Evolutionary conservation across 2,113 vertebrate species (phyloP).

Genomic region (Aramus guarauna): DNA sequence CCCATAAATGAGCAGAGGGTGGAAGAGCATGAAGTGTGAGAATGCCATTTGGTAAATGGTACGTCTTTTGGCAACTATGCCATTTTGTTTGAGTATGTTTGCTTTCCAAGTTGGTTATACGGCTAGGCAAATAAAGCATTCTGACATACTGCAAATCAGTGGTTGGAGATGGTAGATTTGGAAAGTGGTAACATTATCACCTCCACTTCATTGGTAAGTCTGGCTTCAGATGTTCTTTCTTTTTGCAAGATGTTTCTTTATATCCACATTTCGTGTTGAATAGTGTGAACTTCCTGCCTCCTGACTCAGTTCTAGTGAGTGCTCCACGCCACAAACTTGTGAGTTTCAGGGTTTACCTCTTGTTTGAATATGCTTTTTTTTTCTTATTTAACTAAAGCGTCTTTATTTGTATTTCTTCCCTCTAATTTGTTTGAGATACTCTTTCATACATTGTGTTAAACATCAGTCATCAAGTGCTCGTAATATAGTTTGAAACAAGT

Average conservation of each 20-base stretch:
- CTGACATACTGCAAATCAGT: background rate
- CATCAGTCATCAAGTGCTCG: slow-evolving; percentile 30
- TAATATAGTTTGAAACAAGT: slow-evolving; percentile 52
- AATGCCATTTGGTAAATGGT: background rate
- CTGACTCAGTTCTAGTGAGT: background rate
- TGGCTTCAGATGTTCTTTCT: background rate
- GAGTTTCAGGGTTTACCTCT: background rate
- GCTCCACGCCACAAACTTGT: background rate
- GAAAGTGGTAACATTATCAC: background rate
- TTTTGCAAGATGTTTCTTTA: background rate
- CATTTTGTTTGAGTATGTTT: background rate
- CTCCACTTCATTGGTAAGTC: background rate
- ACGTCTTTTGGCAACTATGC: rapidly evolving
- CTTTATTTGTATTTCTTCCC: slow-evolving; percentile 24
- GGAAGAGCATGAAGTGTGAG: background rate
- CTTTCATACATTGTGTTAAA: slow-evolving; percentile 29
- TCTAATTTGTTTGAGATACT: slow-evolving; percentile 53
- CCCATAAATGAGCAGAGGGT: background rate
- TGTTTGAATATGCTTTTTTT: background rate
- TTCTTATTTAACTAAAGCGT: background rate
- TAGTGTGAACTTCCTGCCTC: background rate
- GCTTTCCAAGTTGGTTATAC: background rate
- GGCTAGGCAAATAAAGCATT: background rate
- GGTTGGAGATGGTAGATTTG: background rate
- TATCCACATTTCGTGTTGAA: background rate